Evolutionary conservation across 2,888 invertebrate species (phyloP).

Genomic region (Drosophila yooni): DNA sequence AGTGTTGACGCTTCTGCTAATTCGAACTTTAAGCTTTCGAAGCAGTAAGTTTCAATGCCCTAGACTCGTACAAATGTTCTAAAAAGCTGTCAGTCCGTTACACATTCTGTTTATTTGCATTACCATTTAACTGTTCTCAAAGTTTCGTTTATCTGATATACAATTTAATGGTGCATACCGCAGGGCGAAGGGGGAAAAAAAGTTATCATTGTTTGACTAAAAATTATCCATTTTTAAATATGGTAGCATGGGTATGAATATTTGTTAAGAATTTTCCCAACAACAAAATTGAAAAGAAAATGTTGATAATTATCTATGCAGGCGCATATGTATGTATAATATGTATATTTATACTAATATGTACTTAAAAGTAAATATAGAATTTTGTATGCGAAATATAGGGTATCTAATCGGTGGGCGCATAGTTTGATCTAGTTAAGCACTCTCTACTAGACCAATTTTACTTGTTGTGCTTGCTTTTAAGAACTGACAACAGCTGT

Average conservation of each 20-base stretch:
- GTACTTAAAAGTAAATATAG: background rate
- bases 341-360: background rate
- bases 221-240: background rate
- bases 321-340: too few species aligned
- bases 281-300: background rate
- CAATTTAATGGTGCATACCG: background rate
- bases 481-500: slow-evolving; percentile 71
- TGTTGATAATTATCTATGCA: background rate
- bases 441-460: slow-evolving; percentile 4
- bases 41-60: slow-evolving; percentile 34
- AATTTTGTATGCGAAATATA: background rate
- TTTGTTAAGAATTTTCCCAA: background rate
- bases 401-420: background rate
- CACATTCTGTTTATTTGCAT: background rate
- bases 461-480: slow-evolving; percentile 40
- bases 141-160: background rate
- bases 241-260: background rate
- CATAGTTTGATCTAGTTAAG: slow-evolving; percentile 11
- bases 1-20: slow-evolving; percentile 35
- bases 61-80: background rate
- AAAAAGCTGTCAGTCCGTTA: background rate
- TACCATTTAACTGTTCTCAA: too few species aligned
- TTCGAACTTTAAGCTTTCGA: slow-evolving; percentile 64
- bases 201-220: background rate
- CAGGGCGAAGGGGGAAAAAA: background rate